Percentiles rank a stretch among this genome's conserved stretches.
These are phyloP conservation scores for Chondrilla cf. caribensis DNA, from an alignment of 37 sponge, comb jelly and placozoan species.

Conservation along the genomic window DNA sequence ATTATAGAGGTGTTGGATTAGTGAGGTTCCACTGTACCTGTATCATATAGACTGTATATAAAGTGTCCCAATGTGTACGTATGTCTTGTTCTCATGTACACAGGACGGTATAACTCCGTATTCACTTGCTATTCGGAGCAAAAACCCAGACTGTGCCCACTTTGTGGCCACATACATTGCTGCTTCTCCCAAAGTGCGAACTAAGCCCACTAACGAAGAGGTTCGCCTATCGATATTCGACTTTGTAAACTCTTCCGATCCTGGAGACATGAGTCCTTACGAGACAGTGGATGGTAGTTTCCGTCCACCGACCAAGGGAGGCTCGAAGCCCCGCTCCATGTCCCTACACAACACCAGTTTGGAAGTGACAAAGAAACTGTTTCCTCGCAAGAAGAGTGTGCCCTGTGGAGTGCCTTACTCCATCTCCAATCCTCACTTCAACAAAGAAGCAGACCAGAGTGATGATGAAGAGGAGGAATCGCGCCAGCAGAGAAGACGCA, in stretches of 20 bases:
- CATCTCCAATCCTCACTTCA: conserved; percentile 9
- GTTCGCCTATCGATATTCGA: conserved; percentile 33
- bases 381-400: conserved; percentile 18
- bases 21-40: too few relatives aligned
- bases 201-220: conserved; percentile 7
- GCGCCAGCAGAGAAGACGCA: conserved; percentile 12
- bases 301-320: background rate
- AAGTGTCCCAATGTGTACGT: too few relatives aligned
- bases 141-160: conserved; percentile 39
- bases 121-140: conserved; percentile 50
- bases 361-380: background rate
- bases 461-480: conserved; percentile 13
- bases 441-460: conserved; percentile 34
- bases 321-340: background rate
- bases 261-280: background rate
- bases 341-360: background rate
- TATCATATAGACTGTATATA: too few relatives aligned
- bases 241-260: background rate
- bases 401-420: conserved; percentile 10
- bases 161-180: conserved; percentile 58
- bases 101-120: conserved; percentile 78
- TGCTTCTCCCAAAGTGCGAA: conserved; percentile 15
- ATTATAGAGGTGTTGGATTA: too few relatives aligned
- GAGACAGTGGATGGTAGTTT: conserved; percentile 3
- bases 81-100: too few relatives aligned